Conservation (phyloP, 1,140 invertebrate species). For the Tetragnatha versicolor region DNA sequence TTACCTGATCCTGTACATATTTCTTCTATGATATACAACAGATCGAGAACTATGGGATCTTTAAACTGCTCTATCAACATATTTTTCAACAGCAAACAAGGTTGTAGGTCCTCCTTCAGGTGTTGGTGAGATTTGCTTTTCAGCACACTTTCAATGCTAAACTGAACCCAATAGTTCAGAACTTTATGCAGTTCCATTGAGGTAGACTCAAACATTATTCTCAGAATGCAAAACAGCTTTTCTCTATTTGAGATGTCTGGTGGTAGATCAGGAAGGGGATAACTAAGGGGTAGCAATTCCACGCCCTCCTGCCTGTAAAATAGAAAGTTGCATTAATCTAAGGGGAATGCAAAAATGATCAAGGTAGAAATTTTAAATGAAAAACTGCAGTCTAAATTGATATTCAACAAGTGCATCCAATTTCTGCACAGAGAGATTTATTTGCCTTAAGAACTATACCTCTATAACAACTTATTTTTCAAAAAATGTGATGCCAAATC, state of each 20-base stretch:
- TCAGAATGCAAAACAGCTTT: not conserved
- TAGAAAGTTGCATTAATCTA: too few relatives aligned
- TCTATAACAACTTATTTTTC: too few relatives aligned
- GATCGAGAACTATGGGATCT: not conserved
- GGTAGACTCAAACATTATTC: not conserved
- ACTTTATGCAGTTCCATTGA: not conserved
- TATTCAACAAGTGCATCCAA: too few relatives aligned
- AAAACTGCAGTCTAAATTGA: too few relatives aligned
- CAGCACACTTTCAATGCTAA: not conserved
- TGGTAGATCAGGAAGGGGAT: not conserved
- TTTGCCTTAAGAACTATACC: too few relatives aligned
- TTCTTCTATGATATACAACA: not conserved
- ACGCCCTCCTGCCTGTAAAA: too few relatives aligned
- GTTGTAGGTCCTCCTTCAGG: not conserved
- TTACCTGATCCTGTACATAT: conserved; percentile 13
- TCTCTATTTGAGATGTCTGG: not conserved
- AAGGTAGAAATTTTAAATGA: too few relatives aligned
- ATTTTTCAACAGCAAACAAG: not conserved
- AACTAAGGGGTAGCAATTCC: too few relatives aligned
- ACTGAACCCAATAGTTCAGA: conserved; percentile 2
- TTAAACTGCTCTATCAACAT: not conserved
- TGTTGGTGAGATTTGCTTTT: not conserved
- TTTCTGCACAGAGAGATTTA: too few relatives aligned
- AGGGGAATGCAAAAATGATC: too few relatives aligned
- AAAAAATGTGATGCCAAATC: too few relatives aligned